These are phyloP conservation scores for Regulus satrapa DNA, from an alignment of 2,113 vertebrate species.

Conservation along the genomic window DNA sequence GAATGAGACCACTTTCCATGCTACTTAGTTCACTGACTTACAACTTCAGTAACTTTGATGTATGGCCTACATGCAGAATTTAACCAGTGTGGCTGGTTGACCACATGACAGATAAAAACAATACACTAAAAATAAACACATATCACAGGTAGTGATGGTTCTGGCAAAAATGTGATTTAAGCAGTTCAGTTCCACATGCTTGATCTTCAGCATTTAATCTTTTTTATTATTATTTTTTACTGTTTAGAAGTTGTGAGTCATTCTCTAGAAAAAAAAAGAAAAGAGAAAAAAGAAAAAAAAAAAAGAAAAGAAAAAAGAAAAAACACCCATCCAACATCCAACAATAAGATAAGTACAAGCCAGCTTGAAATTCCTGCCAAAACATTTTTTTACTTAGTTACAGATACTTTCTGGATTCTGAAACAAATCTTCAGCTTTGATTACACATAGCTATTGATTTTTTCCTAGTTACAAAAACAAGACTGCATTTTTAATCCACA, in stretches of 20 bases:
- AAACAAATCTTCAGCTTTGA: slow-evolving; percentile 25
- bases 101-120: not conserved
- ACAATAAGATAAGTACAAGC: slow-evolving; percentile 55
- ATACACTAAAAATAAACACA: not conserved
- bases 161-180: slow-evolving; percentile 41
- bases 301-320: not conserved
- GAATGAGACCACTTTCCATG: not conserved
- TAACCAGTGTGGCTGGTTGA: not conserved
- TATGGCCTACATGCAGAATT: slow-evolving; percentile 4
- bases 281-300: not conserved
- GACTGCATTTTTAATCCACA: slow-evolving; percentile 1
- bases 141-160: not conserved
- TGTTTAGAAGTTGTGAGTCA: slow-evolving; percentile 68
- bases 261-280: not conserved
- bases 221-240: slow-evolving; percentile 34
- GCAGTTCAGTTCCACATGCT: not conserved
- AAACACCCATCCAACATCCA: not conserved
- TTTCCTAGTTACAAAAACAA: slow-evolving; percentile 34
- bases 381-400: slow-evolving; percentile 54
- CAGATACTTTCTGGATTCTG: slow-evolving; percentile 49
- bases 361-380: slow-evolving; percentile 47
- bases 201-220: slow-evolving; percentile 41
- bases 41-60: not conserved
- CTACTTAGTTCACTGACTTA: not conserved
- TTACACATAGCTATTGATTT: slow-evolving; percentile 37